Conservation (phyloP, 2,113 vertebrate species). For the Glareola pratincola region DNA sequence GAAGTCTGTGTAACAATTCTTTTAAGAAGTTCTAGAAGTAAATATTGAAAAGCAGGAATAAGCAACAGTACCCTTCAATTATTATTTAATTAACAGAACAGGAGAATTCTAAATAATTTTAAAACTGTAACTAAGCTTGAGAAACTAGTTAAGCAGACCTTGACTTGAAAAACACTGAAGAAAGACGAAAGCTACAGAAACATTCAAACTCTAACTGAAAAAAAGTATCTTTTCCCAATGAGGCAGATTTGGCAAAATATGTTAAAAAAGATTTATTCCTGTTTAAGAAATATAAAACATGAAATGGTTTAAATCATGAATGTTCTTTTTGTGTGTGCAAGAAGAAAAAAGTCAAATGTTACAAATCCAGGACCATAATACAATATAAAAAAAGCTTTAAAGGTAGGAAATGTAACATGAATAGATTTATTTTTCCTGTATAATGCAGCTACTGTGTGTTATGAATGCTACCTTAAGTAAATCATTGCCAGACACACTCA, state of each 20-base stretch:
- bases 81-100: constrained; percentile 37
- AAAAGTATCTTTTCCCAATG: constrained; percentile 23
- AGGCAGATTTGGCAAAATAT: constrained; percentile 11
- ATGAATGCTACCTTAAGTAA: constrained; percentile 60
- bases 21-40: constrained; percentile 66
- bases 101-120: constrained; percentile 18
- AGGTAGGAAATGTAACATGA: constrained; percentile 59
- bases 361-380: constrained; percentile 60
- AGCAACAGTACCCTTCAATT: background rate
- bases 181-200: background rate
- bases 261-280: constrained; percentile 15
- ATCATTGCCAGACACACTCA: constrained; percentile 63
- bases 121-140: background rate
- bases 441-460: constrained; percentile 68
- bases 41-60: constrained; percentile 53
- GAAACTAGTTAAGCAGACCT: constrained; percentile 50
- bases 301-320: constrained; percentile 60
- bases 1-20: constrained; percentile 54
- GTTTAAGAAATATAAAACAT: constrained; percentile 48
- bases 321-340: constrained; percentile 52
- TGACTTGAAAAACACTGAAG: constrained; percentile 42
- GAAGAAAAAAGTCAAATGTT: constrained; percentile 42
- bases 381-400: constrained; percentile 61
- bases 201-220: constrained; percentile 39
- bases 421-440: constrained; percentile 66